Evolutionary conservation across 2,113 vertebrate species (phyloP).

Genomic region (Nesoenas mayeri): DNA sequence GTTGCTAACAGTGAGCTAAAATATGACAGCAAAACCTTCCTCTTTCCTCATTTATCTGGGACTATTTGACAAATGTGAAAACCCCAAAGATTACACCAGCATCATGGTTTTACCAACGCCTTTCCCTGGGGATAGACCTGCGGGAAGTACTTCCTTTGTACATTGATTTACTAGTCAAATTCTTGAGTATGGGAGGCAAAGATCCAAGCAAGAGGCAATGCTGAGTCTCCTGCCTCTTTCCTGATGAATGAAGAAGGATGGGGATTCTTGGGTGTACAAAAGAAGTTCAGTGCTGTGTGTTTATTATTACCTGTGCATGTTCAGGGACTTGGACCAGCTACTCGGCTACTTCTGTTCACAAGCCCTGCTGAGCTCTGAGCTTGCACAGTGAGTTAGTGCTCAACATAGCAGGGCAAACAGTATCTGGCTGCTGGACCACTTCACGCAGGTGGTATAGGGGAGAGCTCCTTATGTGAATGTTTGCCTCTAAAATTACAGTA

Average conservation of each 20-base stretch:
- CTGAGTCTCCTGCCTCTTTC: background rate
- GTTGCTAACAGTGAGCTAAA: background rate
- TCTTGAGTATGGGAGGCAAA: background rate
- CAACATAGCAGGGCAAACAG: background rate
- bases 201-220: background rate
- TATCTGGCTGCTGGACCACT: background rate
- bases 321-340: background rate
- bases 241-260: background rate
- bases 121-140: background rate
- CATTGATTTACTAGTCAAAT: background rate
- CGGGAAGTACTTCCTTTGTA: background rate
- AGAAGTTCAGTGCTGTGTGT: background rate
- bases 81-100: background rate
- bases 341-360: background rate
- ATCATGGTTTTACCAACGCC: background rate
- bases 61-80: background rate
- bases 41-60: background rate
- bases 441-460: background rate
- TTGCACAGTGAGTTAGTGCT: background rate
- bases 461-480: background rate
- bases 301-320: background rate
- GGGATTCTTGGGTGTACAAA: background rate
- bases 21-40: background rate
- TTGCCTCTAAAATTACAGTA: conserved; percentile 50
- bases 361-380: background rate